A percentile compares a stretch with the other conserved stretches of the same genome.
These are phyloP conservation scores for Ochotona curzoniae DNA, from an alignment of 2,113 vertebrate genomes.

Conservation along the genomic window DNA sequence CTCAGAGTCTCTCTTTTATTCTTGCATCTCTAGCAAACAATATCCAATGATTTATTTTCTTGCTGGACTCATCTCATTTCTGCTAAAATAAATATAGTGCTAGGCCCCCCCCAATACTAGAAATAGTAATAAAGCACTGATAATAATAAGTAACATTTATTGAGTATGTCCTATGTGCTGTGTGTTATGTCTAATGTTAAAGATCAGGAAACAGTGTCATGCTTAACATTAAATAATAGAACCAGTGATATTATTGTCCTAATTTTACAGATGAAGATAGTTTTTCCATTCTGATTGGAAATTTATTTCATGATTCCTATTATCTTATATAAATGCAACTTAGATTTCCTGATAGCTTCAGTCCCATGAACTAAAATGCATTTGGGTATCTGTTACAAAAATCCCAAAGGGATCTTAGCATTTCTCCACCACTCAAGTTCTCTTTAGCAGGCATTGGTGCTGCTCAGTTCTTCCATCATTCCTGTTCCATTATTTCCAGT, in stretches of 20 bases:
- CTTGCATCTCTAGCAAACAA: not conserved
- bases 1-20: not conserved
- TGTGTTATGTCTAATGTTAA: not conserved
- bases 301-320: not conserved
- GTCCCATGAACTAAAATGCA: not conserved
- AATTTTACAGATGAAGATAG: not conserved
- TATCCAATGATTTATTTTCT: not conserved
- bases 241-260: not conserved
- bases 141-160: not conserved
- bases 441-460: not conserved
- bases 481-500: not conserved
- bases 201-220: not conserved
- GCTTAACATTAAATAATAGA: not conserved
- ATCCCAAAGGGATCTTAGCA: not conserved
- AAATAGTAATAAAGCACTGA: not conserved
- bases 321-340: not conserved
- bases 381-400: not conserved
- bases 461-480: not conserved
- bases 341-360: not conserved
- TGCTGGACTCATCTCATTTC: not conserved
- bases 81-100: not conserved
- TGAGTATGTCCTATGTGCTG: not conserved
- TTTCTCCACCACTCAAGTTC: not conserved
- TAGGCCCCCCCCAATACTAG: not conserved
- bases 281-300: not conserved